Base-by-base conservation (phyloP, 2,113 vertebrate species). In the Lophura nycthemera region DNA sequence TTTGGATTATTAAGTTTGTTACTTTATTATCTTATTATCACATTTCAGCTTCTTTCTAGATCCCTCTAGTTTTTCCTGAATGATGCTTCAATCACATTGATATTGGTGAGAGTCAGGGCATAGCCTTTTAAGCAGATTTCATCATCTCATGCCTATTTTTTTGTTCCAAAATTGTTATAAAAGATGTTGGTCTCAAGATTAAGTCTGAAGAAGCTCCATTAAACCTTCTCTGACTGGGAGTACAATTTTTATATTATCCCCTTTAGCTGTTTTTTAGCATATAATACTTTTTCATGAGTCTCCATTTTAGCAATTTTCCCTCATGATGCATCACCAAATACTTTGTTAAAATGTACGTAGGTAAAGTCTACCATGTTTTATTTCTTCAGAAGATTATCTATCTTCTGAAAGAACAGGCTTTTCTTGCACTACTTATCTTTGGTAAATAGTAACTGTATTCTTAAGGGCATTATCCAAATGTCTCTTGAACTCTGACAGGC, bases 371-470 rank as follows among this genome's bases (percentile, higher is more conserved):
- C 3, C 52, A 18, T 48, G 27, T 78, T 93, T 78, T 87, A 60
- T 82, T 95, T 93, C 30, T 76, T 11, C 27, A 73, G 54, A 84
- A 89, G 85, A 85, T 83, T 79, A 89, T 20, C n/a, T 82, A 14
- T 18, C 29, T 25, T 82, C 38, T 66, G 65, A 72, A 83, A 76
- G 54, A 85, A 61, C 10, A 65, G 21, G 30, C 48, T 50, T 11
- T 50, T 50, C 48, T 50, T 50, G 21, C 48, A 50, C 48, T 24
- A 50, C 48, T 22, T 50, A 22, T 50, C 22, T 50, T 50, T 50
- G 48, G 22, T 50, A 50, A 50, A 50, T 21, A 47, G 48, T 50
- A 24, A 50, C 48, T 50, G 48, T 50, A 24, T 24, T 50, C 11
- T 11, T 40, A 63, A 63, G 36, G 36, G 61, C 36, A 63, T 63